Base-by-base conservation (phyloP, 2,888 invertebrate genomes). In the Odontocolon sp. region DNA sequence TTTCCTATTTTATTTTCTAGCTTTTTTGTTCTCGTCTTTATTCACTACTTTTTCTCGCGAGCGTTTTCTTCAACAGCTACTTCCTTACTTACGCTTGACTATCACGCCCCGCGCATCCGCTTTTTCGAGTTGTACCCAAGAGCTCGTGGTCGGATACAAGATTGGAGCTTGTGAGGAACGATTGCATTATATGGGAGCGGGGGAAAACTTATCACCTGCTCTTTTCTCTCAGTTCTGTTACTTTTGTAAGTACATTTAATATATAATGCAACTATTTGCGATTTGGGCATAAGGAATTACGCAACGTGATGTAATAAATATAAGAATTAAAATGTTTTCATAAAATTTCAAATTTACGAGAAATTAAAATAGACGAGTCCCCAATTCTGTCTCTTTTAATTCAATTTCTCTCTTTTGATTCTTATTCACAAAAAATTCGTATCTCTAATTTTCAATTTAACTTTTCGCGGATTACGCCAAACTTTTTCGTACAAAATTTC, bases 91-190 rank as follows among this genome's bases (percentile, higher is more conserved):
- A 11, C 38, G 3, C 28, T 50, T 8, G 31, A 14, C 18, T 45
- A 21, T 40, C n/a, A n/a, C n/a, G n/a, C n/a, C n/a, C 11, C 21
- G 23, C 21, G 23, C 11, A 63, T 33, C 23, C 47, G 21, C 4
- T 4, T n/a, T 31, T 42, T 16, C 42, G 63, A 21, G 3, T 8
- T 8, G 63, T 11, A n/a, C n/a, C n/a, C n/a, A n/a, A n/a, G 47
- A 9, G 23, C 33, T 33, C 36, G 59, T 11, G 50, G 52, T 56
- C 63, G 73, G 72, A 76, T 73, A 69, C 75, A 66, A 69, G 69
- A 75, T 77, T 77, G 77, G 64, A 77, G 64, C 69, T 71, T 66
- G 61, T 66, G 56, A 50, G 50, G 68, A 33, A 26, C 70, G 77
- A 80, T 75, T 75, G 75, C 66, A 72, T 80, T 72, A 47, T 47